Conservation (phyloP, 2,888 invertebrate genomes). For the Brenthis hecate region DNA sequence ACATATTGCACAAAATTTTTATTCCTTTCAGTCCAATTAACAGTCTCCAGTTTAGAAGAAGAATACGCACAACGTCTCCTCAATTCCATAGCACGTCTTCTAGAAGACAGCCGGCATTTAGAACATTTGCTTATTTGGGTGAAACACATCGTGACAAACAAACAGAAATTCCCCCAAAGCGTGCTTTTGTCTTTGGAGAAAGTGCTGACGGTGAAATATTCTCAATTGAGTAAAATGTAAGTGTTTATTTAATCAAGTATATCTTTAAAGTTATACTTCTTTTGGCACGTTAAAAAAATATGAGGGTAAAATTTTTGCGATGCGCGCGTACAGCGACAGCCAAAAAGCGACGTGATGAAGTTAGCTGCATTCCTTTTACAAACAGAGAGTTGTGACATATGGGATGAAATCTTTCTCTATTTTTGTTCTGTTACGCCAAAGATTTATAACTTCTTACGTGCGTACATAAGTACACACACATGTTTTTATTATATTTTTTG, state of each 20-base stretch:
- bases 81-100: slow-evolving; percentile 85
- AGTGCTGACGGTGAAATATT: slow-evolving; percentile 88
- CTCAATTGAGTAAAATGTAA: slow-evolving; percentile 92
- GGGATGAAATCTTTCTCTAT: no score
- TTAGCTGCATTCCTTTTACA: no score
- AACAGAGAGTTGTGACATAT: no score
- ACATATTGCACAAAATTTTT: neutral
- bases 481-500: neutral
- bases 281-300: no score
- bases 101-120: slow-evolving; percentile 91
- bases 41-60: slow-evolving; percentile 86
- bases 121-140: slow-evolving; percentile 95
- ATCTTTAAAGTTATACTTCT: no score
- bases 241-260: slow-evolving; percentile 53
- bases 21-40: slow-evolving; percentile 87
- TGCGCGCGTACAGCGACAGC: no score
- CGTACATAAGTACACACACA: no score
- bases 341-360: no score
- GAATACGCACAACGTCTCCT: slow-evolving; percentile 89
- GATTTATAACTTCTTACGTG: no score
- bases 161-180: slow-evolving; percentile 84
- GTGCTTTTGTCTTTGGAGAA: slow-evolving; percentile 89
- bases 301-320: no score
- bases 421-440: no score
- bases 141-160: slow-evolving; percentile 84